phyloP scores from a whole-genome alignment of 2,888 invertebrate species.

The Heliconius sara region DNA sequence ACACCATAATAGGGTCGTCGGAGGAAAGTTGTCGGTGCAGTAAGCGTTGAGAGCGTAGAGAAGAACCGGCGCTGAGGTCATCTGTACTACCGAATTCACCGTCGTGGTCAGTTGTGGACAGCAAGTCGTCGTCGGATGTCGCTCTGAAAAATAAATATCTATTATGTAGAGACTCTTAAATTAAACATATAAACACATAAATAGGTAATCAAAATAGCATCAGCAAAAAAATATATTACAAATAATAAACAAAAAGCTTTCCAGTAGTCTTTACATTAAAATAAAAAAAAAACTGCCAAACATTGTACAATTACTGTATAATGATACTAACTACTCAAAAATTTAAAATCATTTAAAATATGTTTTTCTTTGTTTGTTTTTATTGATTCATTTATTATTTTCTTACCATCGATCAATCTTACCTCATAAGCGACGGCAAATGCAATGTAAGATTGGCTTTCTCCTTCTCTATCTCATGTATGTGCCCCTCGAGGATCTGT shows the following conservation, averaged over 20 bases:
- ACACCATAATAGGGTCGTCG: conserved; percentile 83
- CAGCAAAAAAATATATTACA: too few species aligned
- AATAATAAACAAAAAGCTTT: too few species aligned
- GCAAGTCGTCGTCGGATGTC: conserved; percentile 94
- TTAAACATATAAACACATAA: too few species aligned
- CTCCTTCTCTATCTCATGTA: conserved; percentile 92
- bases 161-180: too few species aligned
- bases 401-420: background rate
- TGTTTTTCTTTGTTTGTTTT: too few species aligned
- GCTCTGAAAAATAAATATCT: conserved; percentile 77
- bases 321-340: background rate
- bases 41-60: conserved; percentile 72
- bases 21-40: conserved; percentile 79
- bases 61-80: conserved; percentile 78
- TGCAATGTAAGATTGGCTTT: conserved; percentile 91
- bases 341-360: too few species aligned
- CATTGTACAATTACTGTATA: background rate
- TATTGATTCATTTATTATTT: background rate
- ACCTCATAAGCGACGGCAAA: conserved; percentile 89
- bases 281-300: too few species aligned
- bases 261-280: too few species aligned
- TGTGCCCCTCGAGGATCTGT: conserved; percentile 89
- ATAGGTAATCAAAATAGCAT: too few species aligned
- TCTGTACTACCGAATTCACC: conserved; percentile 87
- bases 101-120: conserved; percentile 90